Evolutionary conservation across 2,113 vertebrate genomes (phyloP).

Genomic region (Heterocephalus glaber): DNA sequence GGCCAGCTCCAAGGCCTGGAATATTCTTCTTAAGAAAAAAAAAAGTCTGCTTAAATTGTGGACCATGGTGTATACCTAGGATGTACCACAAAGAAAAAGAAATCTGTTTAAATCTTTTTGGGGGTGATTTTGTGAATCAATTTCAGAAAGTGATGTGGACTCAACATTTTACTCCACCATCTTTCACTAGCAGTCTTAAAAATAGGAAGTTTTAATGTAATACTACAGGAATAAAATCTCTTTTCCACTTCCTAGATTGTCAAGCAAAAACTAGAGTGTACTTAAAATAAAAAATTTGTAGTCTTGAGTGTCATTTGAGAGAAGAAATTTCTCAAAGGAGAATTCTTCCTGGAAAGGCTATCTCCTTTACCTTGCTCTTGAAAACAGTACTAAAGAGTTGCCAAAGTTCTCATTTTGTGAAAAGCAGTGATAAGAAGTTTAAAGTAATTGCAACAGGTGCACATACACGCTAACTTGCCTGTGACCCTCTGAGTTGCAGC

Average conservation of each 20-base stretch:
- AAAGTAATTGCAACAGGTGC: neutral
- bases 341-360: neutral
- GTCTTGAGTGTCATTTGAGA: neutral
- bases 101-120: neutral
- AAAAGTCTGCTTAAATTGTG: neutral
- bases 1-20: too few species aligned
- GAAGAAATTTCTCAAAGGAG: constrained; percentile 23
- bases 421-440: neutral
- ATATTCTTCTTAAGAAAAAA: neutral
- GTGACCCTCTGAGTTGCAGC: neutral
- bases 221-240: neutral
- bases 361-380: neutral
- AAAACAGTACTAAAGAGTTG: neutral
- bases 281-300: constrained; percentile 2
- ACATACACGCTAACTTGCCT: neutral
- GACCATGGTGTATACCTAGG: neutral
- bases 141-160: neutral
- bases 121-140: neutral
- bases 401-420: neutral
- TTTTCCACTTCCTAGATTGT: neutral
- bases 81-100: neutral
- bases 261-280: neutral
- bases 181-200: neutral
- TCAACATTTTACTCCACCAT: neutral
- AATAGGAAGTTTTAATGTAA: neutral